A percentile compares a stretch with the other conserved stretches of the same genome.
Evolutionary conservation across 2,113 vertebrate species (phyloP).

Genomic region (Haplochromis vanheusdeni): DNA sequence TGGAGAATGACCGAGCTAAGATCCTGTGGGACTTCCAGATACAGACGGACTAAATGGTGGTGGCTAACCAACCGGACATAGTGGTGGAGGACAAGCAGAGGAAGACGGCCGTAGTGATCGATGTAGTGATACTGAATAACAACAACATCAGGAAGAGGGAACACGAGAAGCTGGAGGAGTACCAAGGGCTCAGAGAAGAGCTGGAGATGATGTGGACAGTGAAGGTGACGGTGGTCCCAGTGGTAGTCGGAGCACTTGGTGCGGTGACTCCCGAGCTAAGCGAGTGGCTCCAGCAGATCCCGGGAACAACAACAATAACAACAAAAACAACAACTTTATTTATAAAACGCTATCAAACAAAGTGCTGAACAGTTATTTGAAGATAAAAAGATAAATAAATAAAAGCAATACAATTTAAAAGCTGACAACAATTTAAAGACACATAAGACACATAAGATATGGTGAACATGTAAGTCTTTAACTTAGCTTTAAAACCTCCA

Average conservation of each 20-base stretch:
- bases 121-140: neutral
- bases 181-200: neutral
- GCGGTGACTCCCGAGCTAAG: neutral
- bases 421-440: neutral
- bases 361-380: neutral
- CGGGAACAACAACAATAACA: neutral
- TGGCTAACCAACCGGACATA: neutral
- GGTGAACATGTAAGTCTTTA: neutral
- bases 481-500: neutral
- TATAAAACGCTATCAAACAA: neutral
- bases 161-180: neutral
- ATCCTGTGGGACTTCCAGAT: neutral
- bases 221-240: accelerated
- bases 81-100: accelerated
- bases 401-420: neutral
- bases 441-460: neutral
- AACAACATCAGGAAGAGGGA: neutral
- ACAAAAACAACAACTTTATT: neutral
- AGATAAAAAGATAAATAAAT: neutral
- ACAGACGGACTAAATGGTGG: accelerated
- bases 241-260: accelerated
- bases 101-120: neutral
- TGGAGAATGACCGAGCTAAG: neutral
- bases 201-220: accelerated
- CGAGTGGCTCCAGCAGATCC: neutral